Conservation (phyloP, 30 jellyfish, hydroid and myxozoan genomes). For the Hydractinia echinata region DNA sequence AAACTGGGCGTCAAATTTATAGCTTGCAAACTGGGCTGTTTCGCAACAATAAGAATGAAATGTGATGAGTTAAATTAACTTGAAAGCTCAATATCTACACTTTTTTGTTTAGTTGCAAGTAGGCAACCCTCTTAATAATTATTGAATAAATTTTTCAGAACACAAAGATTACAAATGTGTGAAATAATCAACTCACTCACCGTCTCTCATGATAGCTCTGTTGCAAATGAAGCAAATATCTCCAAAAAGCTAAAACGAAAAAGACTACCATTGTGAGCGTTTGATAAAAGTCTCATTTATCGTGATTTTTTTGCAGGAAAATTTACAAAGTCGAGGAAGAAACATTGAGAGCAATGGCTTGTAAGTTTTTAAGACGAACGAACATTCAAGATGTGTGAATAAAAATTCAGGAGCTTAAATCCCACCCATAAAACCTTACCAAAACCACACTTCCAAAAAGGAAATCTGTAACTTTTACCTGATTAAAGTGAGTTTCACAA, state of each 20-base stretch:
- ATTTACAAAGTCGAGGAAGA: background rate
- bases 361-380: background rate
- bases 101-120: no score
- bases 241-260: constrained; percentile 71
- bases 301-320: background rate
- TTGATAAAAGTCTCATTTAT: background rate
- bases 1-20: background rate
- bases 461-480: constrained; percentile 44
- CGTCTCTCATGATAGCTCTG: constrained; percentile 94
- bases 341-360: background rate
- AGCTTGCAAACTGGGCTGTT: background rate
- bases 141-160: no score
- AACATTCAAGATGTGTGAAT: background rate
- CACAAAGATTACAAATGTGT: background rate
- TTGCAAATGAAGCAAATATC: constrained; percentile 95
- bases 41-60: no score
- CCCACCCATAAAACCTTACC: no score
- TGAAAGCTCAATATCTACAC: no score
- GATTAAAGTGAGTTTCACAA: constrained; percentile 93
- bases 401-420: no score
- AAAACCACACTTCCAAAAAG: background rate
- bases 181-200: constrained; percentile 29
- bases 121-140: no score
- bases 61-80: no score
- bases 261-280: background rate